These are phyloP conservation scores for Sylvietta virens DNA, from an alignment of 2,113 vertebrate species.

Conservation along the genomic window DNA sequence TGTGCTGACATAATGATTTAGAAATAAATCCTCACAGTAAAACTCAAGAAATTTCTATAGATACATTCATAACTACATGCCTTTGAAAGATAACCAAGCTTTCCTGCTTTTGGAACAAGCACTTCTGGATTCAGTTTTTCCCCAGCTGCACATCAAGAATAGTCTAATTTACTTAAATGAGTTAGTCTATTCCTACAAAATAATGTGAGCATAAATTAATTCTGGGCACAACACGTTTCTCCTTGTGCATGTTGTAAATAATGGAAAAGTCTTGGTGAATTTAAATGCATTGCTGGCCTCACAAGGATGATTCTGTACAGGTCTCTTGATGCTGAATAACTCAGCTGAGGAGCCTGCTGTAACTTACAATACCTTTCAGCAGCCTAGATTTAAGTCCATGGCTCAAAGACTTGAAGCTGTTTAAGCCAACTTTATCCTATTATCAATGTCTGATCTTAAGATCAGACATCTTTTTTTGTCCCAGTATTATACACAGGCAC, in stretches of 20 bases:
- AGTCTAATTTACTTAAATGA: neutral
- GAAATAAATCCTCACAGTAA: neutral
- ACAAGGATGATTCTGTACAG: neutral
- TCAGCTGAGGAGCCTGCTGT: neutral
- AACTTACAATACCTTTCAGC: neutral
- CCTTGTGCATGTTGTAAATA: neutral
- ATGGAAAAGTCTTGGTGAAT: neutral
- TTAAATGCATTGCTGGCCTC: neutral
- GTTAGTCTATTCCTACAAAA: neutral
- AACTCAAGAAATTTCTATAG: neutral
- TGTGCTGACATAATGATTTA: neutral
- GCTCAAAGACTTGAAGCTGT: neutral
- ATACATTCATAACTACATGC: neutral
- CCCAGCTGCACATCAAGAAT: neutral
- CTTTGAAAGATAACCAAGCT: neutral
- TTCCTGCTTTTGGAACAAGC: neutral
- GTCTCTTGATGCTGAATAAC: neutral
- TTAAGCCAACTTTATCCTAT: neutral
- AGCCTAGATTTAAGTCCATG: neutral
- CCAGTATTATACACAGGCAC: neutral
- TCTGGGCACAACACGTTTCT: neutral
- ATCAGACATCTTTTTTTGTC: neutral
- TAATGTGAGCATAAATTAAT: neutral
- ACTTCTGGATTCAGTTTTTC: neutral
- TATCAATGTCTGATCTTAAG: neutral